A percentile compares a stretch with the other conserved stretches of the same genome.
phyloP scores from a whole-genome alignment of 2,113 vertebrate species.

The Microcebus ravelobensis region DNA sequence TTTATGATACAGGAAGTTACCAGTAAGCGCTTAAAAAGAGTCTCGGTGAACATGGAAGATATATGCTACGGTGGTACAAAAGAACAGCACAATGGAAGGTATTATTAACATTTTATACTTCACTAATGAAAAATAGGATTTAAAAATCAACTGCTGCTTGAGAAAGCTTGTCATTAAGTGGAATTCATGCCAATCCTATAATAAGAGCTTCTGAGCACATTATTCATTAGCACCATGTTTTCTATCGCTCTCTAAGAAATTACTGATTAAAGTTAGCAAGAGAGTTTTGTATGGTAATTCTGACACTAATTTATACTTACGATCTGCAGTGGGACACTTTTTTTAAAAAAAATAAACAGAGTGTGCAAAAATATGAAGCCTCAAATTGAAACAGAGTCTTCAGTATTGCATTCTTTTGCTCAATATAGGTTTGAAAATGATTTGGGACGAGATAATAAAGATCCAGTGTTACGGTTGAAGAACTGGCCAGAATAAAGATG shows the following conservation, averaged over 20 bases:
- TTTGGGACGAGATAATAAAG: not conserved
- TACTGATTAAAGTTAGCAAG: constrained; percentile 67
- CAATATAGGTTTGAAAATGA: not conserved
- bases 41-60: constrained; percentile 61
- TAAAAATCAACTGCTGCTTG: constrained; percentile 75
- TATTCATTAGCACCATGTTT: constrained; percentile 68
- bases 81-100: constrained; percentile 71
- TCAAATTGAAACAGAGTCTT: constrained; percentile 47
- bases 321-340: constrained; percentile 29
- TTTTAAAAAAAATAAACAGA: constrained; percentile 24
- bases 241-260: constrained; percentile 70
- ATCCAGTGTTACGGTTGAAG: not conserved
- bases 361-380: constrained; percentile 29
- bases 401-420: not conserved
- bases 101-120: constrained; percentile 74
- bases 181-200: constrained; percentile 73
- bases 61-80: constrained; percentile 12
- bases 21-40: constrained; percentile 72
- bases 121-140: constrained; percentile 80
- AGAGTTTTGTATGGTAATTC: constrained; percentile 62
- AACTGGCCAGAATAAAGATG: not conserved
- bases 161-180: constrained; percentile 78
- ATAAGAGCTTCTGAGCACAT: constrained; percentile 68
- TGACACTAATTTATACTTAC: constrained; percentile 67
- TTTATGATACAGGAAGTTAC: constrained; percentile 79